A percentile compares a stretch with the other conserved stretches of the same genome.
phyloP scores from a whole-genome alignment of 2,888 invertebrate species.

The Eilema sororculum region DNA sequence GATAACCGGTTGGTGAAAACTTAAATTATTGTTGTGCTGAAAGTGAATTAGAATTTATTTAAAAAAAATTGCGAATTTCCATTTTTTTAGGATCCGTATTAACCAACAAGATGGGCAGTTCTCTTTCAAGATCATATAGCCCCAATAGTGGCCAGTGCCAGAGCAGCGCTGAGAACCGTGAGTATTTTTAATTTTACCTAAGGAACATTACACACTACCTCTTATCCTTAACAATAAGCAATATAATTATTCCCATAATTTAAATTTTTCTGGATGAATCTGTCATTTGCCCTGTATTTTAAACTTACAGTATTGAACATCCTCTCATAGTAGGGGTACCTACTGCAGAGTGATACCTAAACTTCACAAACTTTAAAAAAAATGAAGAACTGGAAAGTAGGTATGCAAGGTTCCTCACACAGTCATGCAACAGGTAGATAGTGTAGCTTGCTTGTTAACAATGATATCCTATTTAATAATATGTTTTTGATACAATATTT shows the following conservation, averaged over 20 bases:
- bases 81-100: constrained; percentile 33
- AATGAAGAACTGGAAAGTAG: neutral
- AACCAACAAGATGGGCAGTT: constrained; percentile 75
- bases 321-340: neutral
- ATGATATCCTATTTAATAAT: neutral
- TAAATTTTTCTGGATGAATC: no score
- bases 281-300: neutral
- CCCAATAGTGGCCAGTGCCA: constrained; percentile 68
- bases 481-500: no score
- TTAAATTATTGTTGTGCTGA: neutral
- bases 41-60: neutral
- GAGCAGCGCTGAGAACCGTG: constrained; percentile 63
- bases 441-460: neutral
- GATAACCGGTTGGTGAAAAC: neutral
- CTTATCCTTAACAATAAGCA: neutral
- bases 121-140: constrained; percentile 80
- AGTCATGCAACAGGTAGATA: neutral
- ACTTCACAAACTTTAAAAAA: neutral
- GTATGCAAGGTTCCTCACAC: neutral
- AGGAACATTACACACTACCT: neutral
- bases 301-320: neutral
- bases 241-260: no score
- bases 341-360: neutral
- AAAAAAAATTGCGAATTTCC: neutral
- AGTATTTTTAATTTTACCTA: constrained; percentile 49